Conservation (phyloP, 2,797 vertebrate genomes). For the Crax fasciolata region DNA sequence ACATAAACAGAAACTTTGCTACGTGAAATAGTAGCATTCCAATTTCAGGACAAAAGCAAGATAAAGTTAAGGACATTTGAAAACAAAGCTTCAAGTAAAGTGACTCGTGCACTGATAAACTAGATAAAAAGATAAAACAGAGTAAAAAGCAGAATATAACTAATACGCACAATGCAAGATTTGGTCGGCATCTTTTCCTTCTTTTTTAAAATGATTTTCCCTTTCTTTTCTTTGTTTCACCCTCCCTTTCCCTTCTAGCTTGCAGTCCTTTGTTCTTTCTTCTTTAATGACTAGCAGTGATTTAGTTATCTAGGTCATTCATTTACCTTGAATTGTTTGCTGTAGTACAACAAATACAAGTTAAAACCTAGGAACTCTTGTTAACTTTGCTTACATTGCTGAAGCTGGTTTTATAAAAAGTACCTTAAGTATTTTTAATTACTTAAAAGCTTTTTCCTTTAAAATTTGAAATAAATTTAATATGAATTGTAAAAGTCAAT, state of each 20-base stretch:
- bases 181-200: conserved; percentile 1
- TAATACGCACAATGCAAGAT: background rate
- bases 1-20: conserved; percentile 54
- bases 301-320: conserved; percentile 70
- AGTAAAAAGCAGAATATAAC: background rate
- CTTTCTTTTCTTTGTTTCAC: conserved; percentile 40
- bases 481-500: conserved; percentile 25
- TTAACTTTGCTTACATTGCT: conserved; percentile 22
- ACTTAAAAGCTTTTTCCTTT: conserved; percentile 16
- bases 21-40: conserved; percentile 43
- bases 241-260: background rate
- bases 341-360: conserved; percentile 16
- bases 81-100: conserved; percentile 58
- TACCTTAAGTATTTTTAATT: conserved; percentile 7
- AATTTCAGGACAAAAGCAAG: conserved; percentile 63
- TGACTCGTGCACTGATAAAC: conserved; percentile 49
- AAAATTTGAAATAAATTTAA: conserved; percentile 35
- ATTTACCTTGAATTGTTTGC: conserved; percentile 64
- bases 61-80: conserved; percentile 71
- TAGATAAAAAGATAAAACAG: conserved; percentile 52
- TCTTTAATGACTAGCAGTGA: conserved; percentile 54
- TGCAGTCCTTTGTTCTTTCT: conserved; percentile 54
- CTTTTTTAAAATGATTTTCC: background rate
- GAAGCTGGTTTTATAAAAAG: background rate
- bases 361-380: background rate